Base-by-base conservation (phyloP, 2,113 vertebrate genomes). In the Stercorarius parasiticus region DNA sequence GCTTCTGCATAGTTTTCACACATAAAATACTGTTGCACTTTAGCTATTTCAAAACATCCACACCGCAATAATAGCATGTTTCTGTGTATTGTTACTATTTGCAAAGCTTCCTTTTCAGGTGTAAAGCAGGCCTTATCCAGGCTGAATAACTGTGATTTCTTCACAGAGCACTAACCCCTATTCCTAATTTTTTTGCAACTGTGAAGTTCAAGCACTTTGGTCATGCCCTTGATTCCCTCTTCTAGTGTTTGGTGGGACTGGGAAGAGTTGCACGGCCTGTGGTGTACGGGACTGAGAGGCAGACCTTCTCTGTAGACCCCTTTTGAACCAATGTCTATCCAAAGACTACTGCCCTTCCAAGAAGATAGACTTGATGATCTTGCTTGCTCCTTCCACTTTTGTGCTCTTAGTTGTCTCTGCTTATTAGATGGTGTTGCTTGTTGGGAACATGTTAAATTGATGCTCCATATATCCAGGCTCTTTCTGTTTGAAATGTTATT, bases 101-200 rank as follows among this genome's bases (percentile, higher is more conserved):
- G 15, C 9, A 62, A 72, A 66, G 19, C 45, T 90, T 73, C 15
- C 9, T 82, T 94, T 70, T 47, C 84, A 77, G 56, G n/a, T 81
- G 45, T 80, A 80, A 87, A 80, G 15, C 17, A 59, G 32, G 10
- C 13, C 21, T 93, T 59, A 70, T 8, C 29, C 32, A 88, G 18
- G 64, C 23, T 36, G n/a, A 69, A 5, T 40, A 43, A 55, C 26
- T 77, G 34, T 40, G 20, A 73, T 88, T 74, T 64, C 7, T 73
- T 78, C 29, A 40, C 62, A 26, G 6, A 73, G 7, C 14, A 56
- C 13, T 45, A 69, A 86, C 5, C 7, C 5, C 53, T 71, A 15
- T 61, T 65, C 10, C 2, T 65, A 1, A 13, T 32, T 17, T 21
- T 71, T 43, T 30, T 13, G 0, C 6, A 72, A 0, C 32, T 30